A percentile compares a stretch with the other conserved stretches of the same genome.
phyloP scores from a whole-genome alignment of 2,888 invertebrate species.

The Teinopalpus imperialis region DNA sequence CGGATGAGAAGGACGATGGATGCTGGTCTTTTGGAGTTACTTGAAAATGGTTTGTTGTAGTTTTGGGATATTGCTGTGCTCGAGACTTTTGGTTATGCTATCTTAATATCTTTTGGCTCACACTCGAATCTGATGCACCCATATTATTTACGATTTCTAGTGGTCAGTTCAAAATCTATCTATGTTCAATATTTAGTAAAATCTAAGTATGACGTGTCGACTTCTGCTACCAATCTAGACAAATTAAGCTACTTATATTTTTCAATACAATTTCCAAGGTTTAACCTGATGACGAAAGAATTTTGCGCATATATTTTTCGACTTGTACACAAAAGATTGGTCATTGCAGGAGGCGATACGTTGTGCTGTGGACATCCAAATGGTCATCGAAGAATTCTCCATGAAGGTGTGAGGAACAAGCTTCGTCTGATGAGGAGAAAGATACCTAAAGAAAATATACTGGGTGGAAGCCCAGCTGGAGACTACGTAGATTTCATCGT shows the following conservation, averaged over 20 bases:
- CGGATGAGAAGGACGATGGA: slow-evolving; percentile 68
- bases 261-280: slow-evolving; percentile 43
- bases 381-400: slow-evolving; percentile 63
- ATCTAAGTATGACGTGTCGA: slow-evolving; percentile 10
- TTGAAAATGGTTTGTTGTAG: slow-evolving; percentile 55
- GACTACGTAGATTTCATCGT: slow-evolving; percentile 72
- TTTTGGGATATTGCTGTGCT: slow-evolving; percentile 18
- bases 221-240: slow-evolving; percentile 29
- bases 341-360: slow-evolving; percentile 72
- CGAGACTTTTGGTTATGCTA: background rate
- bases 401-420: slow-evolving; percentile 54
- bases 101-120: no score
- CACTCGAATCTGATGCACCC: background rate
- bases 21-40: slow-evolving; percentile 50
- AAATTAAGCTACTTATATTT: slow-evolving; percentile 26
- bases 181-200: no score
- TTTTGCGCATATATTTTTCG: slow-evolving; percentile 26
- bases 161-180: no score
- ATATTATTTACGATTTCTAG: no score
- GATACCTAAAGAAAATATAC: slow-evolving; percentile 61
- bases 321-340: slow-evolving; percentile 53
- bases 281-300: background rate
- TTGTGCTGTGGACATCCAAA: slow-evolving; percentile 51
- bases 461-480: slow-evolving; percentile 48
- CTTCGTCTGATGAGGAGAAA: slow-evolving; percentile 51